Base-by-base conservation (phyloP, 2,888 invertebrate species). In the Phragmatobia fuliginosa region DNA sequence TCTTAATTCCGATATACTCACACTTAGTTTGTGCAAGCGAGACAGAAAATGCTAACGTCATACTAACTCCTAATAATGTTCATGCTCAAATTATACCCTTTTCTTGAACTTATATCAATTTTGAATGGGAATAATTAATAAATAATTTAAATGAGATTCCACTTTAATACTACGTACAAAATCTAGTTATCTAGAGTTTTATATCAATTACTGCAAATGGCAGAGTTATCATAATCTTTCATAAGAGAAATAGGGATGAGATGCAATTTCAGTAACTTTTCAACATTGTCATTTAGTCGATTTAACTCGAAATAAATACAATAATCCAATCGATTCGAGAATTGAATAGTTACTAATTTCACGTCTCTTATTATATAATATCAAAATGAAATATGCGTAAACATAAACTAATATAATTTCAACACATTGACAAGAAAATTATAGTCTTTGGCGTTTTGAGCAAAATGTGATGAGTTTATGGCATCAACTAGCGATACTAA, bases 371-470 rank as follows among this genome's bases (percentile, higher is more conserved):
- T 45, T 61, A 70, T 14, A 75, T 45, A 45, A 61, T 71, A 62
- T 66, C 62, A 71, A 73, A 71, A 66, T 60, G 21, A 62, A 72
- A 73, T 70, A 8, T 45, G 21, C 21, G 72, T 63, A 70, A 74
- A 70, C 65, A 80, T 74, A 79, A 82, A 80, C 80, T 85, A 73
- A 81, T 78, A 82, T 74, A 74, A 76, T 79, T 80, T 83, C 76
- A 83, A 83, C 75, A 74, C 72, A 72, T 80, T 81, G 81, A 81
- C 81, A 83, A 81, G 79, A 83, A 84, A 79, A 81, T 72, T 66
- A 79, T 81, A 86, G 87, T 94, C 94, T 94, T 94, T 94, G 94
- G 94, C 93, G 91, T 88, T 85, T 94, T 94, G 94, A 94, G 94
- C 94, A 94, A 94, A 92, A 88, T 83, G 86, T 87, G 84, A 85